These are phyloP conservation scores for Hycleus cichorii DNA, from an alignment of 1,140 invertebrate species.

Conservation along the genomic window DNA sequence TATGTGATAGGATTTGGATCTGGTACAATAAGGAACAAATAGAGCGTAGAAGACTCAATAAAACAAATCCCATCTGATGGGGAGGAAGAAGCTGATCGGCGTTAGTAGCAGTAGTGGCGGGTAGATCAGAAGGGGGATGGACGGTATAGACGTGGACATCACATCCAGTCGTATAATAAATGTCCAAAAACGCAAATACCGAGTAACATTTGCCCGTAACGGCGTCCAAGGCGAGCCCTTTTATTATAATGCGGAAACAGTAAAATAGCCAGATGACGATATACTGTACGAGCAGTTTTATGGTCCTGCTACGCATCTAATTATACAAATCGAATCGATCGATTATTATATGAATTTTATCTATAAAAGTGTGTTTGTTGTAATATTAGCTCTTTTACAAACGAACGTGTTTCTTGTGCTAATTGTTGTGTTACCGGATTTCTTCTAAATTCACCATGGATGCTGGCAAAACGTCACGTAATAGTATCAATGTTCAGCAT, in stretches of 20 bases:
- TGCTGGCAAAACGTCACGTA: too few relatives aligned
- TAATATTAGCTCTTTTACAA: too few relatives aligned
- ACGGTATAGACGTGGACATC: slow-evolving; percentile 9
- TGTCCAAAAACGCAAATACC: slow-evolving; percentile 40
- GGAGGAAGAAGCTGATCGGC: slow-evolving; percentile 7
- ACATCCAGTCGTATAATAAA: slow-evolving; percentile 31
- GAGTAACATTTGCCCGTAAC: slow-evolving; percentile 41
- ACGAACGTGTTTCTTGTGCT: too few relatives aligned
- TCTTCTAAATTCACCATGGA: too few relatives aligned
- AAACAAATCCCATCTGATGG: slow-evolving; percentile 36
- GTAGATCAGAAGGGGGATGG: slow-evolving; percentile 8
- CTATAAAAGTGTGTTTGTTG: too few relatives aligned
- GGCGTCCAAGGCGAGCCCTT: slow-evolving; percentile 29
- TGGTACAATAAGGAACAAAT: slow-evolving; percentile 35
- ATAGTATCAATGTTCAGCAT: too few relatives aligned
- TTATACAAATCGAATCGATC: slow-evolving; percentile 23
- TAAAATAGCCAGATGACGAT: slow-evolving; percentile 39
- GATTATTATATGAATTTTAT: too few relatives aligned
- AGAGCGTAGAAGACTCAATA: slow-evolving; percentile 35
- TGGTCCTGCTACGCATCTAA: slow-evolving; percentile 35
- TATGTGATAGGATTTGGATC: slow-evolving; percentile 28
- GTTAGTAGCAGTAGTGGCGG: not conserved
- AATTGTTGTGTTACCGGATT: too few relatives aligned
- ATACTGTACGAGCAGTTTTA: slow-evolving; percentile 25
- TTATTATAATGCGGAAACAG: slow-evolving; percentile 41